Evolutionary conservation across 2,113 vertebrate species (phyloP).

Genomic region (Mormoops blainvillei): DNA sequence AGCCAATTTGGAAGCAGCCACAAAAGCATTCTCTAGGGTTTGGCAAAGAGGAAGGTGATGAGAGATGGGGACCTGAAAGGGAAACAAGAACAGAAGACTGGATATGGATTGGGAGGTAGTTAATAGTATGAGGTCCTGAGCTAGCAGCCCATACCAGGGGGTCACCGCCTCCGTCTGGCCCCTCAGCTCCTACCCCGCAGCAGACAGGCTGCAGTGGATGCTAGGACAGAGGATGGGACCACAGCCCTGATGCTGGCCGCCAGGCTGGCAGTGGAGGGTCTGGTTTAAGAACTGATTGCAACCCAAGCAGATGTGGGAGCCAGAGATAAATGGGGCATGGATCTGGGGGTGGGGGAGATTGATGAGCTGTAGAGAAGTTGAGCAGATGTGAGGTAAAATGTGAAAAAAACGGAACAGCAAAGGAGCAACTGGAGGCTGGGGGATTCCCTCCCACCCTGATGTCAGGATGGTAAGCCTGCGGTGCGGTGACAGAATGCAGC

Average conservation of each 20-base stretch:
- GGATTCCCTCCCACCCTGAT: neutral
- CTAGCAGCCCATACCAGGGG: neutral
- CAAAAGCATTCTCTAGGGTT: neutral
- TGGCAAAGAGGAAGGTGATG: neutral
- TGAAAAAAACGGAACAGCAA: neutral
- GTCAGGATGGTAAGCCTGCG: neutral
- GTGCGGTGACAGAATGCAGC: neutral
- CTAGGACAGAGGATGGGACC: conserved; percentile 72
- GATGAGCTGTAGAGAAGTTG: neutral
- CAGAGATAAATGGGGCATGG: conserved; percentile 85
- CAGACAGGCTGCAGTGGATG: conserved; percentile 73
- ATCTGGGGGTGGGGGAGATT: fast-evolving
- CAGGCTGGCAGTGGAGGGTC: conserved; percentile 87
- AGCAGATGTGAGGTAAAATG: neutral
- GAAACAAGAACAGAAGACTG: neutral
- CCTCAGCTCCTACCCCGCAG: conserved; percentile 72
- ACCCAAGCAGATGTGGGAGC: conserved; percentile 89
- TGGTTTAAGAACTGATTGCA: conserved; percentile 88
- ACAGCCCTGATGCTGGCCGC: conserved; percentile 82
- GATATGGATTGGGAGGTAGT: neutral
- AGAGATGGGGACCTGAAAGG: neutral
- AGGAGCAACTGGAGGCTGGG: neutral
- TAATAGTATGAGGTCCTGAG: neutral
- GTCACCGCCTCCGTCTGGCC: neutral
- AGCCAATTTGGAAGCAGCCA: neutral